A percentile compares a stretch with the other conserved stretches of the same genome.
Evolutionary conservation across 2,888 invertebrate species (phyloP).

Genomic region (Ectropis crepuscularia): DNA sequence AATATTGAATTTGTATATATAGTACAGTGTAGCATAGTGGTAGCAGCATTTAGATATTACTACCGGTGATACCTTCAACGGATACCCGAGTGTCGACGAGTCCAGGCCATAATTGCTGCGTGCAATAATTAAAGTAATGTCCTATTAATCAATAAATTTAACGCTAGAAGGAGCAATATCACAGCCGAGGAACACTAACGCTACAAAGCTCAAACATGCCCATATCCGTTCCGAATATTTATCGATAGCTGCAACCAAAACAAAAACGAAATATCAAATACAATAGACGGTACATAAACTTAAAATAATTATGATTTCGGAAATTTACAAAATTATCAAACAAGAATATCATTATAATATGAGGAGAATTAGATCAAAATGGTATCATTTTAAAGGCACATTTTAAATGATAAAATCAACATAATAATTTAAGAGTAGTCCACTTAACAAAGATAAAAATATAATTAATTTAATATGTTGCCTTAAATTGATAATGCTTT

Average conservation of each 20-base stretch:
- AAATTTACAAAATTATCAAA: constrained; percentile 1
- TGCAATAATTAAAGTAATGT: constrained; percentile 75
- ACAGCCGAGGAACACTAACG: constrained; percentile 77
- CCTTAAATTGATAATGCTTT: too few species aligned
- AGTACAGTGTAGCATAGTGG: neutral
- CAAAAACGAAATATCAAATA: constrained; percentile 56
- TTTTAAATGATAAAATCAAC: too few species aligned
- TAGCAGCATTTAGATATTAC: constrained; percentile 76
- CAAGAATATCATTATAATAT: neutral
- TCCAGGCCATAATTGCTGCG: constrained; percentile 84
- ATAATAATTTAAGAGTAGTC: too few species aligned
- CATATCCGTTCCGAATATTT: constrained; percentile 83
- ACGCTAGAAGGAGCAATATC: constrained; percentile 74
- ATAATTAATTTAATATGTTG: too few species aligned
- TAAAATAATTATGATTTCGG: constrained; percentile 4
- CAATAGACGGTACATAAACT: constrained; percentile 32
- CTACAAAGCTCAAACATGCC: constrained; percentile 81
- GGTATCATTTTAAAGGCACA: too few species aligned
- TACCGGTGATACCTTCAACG: constrained; percentile 86
- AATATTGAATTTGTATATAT: constrained; percentile 23
- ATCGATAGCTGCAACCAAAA: constrained; percentile 83
- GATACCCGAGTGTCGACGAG: constrained; percentile 86
- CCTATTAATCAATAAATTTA: constrained; percentile 65
- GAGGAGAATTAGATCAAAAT: constrained; percentile 2
- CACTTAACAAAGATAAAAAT: too few species aligned